Evolutionary conservation across 2,113 vertebrate species (phyloP).

Genomic region (Aramus guarauna): DNA sequence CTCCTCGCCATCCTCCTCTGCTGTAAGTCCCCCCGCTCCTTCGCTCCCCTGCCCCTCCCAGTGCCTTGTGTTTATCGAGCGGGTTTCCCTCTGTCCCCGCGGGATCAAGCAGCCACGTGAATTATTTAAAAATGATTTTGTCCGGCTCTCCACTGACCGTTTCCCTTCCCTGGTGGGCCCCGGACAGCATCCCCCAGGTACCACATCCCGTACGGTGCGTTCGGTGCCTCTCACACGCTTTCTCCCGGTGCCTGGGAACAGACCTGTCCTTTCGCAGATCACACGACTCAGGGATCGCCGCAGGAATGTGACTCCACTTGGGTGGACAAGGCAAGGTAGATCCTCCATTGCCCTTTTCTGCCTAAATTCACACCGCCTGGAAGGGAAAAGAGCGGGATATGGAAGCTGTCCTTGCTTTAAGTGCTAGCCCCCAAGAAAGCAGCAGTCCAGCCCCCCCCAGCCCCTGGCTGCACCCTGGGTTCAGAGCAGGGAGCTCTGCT

Average conservation of each 20-base stretch:
- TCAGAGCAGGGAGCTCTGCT: neutral
- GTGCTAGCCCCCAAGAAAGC: neutral
- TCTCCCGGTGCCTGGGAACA: neutral
- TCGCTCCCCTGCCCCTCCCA: neutral
- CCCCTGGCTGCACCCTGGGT: neutral
- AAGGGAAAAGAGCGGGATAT: neutral
- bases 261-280: neutral
- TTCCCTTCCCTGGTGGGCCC: neutral
- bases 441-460: neutral
- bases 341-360: neutral
- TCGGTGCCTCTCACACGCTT: fast-evolving
- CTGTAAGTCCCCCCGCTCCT: neutral
- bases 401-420: neutral
- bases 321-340: neutral
- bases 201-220: fast-evolving
- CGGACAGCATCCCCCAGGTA: fast-evolving
- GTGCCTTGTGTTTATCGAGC: fast-evolving
- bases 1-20: conserved; percentile 39
- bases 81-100: neutral
- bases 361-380: fast-evolving
- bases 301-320: fast-evolving
- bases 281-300: neutral
- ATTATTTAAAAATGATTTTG: neutral
- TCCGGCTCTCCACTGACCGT: fast-evolving
- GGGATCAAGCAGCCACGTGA: fast-evolving